Conservation (phyloP, 2,888 invertebrate genomes). For the Drosophila percnosoma region DNA sequence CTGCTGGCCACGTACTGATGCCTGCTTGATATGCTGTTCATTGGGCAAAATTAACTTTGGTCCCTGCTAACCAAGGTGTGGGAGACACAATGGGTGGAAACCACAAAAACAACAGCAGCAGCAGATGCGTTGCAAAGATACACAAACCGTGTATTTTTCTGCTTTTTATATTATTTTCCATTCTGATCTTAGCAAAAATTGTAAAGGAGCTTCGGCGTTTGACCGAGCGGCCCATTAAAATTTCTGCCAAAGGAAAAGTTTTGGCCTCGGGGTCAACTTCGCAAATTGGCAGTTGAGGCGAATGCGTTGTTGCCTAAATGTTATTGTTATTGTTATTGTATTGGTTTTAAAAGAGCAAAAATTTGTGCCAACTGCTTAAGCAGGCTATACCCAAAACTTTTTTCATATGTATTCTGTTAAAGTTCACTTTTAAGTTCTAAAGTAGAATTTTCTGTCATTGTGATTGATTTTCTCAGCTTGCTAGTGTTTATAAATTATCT, state of each 20-base stretch:
- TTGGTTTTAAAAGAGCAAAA: constrained; percentile 10
- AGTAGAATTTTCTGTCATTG: background rate
- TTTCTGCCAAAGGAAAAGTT: constrained; percentile 44
- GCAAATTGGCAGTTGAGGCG: constrained; percentile 67
- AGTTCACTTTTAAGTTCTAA: constrained; percentile 8
- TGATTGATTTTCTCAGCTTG: constrained; percentile 18
- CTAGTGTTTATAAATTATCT: constrained; percentile 6
- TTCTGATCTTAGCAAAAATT: constrained; percentile 56
- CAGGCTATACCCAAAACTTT: constrained; percentile 11
- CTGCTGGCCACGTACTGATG: constrained; percentile 66
- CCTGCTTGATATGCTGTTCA: constrained; percentile 73
- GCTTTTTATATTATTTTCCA: constrained; percentile 23
- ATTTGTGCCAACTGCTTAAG: constrained; percentile 3
- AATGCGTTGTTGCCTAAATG: constrained; percentile 41
- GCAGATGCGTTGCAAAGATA: constrained; percentile 58
- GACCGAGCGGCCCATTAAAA: constrained; percentile 61
- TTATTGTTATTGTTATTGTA: constrained; percentile 60
- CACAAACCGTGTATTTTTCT: constrained; percentile 35
- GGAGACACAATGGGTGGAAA: constrained; percentile 11
- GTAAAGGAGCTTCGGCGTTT: constrained; percentile 39
- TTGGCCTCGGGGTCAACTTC: constrained; percentile 25
- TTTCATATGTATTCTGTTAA: background rate
- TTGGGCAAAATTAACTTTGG: constrained; percentile 77
- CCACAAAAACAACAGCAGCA: background rate
- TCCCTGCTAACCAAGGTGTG: constrained; percentile 17